These are phyloP conservation scores for Sarcophilus harrisii DNA, from an alignment of 2,797 vertebrate genomes.

Conservation along the genomic window DNA sequence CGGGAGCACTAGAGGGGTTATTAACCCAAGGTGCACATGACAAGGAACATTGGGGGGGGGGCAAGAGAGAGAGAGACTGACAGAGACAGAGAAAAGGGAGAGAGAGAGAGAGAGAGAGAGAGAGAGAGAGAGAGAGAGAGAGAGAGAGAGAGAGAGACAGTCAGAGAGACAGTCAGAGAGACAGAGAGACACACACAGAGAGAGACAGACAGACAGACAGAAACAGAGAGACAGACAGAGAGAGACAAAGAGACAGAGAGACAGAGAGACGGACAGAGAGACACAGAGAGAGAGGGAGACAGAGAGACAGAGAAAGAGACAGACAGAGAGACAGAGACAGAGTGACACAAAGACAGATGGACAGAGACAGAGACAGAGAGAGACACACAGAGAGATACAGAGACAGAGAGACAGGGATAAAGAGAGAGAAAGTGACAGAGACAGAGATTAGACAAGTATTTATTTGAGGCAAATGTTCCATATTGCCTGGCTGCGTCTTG, in stretches of 20 bases:
- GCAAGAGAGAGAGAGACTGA: background rate
- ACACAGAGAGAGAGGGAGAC: rapidly evolving
- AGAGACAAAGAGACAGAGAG: background rate
- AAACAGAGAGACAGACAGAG: background rate
- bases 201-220: too few relatives aligned
- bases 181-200: too few relatives aligned
- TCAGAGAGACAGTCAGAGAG: too few relatives aligned
- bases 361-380: too few relatives aligned
- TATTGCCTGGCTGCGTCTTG: background rate
- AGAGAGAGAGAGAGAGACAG: too few relatives aligned
- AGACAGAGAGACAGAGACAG: too few relatives aligned
- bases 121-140: rapidly evolving
- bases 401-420: too few relatives aligned
- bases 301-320: too few relatives aligned
- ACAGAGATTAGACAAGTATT: background rate
- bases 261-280: too few relatives aligned
- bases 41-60: slow-evolving; percentile 81
- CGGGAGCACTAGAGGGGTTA: slow-evolving; percentile 75
- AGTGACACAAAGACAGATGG: too few relatives aligned
- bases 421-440: too few relatives aligned
- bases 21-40: slow-evolving; percentile 81
- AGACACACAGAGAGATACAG: too few relatives aligned
- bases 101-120: background rate
- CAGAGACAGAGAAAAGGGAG: rapidly evolving
- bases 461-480: background rate